Percentiles rank a stretch among this genome's conserved stretches.
Conservation (phyloP, 2,888 invertebrate species). For the Kryphioiulus occultus region DNA sequence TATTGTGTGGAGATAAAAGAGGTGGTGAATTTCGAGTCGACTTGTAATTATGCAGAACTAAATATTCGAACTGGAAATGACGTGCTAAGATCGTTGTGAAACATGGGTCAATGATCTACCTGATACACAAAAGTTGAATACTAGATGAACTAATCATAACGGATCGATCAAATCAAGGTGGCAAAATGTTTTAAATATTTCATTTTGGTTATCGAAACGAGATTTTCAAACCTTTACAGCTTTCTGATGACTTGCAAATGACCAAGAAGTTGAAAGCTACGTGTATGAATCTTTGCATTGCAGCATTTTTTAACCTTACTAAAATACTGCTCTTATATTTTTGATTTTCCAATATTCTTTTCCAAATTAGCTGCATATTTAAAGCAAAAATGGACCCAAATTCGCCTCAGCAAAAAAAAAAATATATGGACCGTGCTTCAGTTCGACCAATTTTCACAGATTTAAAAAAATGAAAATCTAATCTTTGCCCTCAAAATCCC, state of each 20-base stretch:
- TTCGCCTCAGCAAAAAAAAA: too few relatives aligned
- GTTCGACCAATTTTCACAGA: too few relatives aligned
- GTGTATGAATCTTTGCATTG: neutral
- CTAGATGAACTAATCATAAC: neutral
- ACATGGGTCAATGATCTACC: conserved; percentile 39
- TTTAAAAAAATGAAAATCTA: too few relatives aligned
- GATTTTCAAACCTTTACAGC: neutral
- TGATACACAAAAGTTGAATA: neutral
- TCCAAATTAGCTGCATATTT: too few relatives aligned
- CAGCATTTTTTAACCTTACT: too few relatives aligned
- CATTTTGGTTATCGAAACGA: neutral
- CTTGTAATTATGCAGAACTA: conserved; percentile 38
- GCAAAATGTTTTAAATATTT: neutral
- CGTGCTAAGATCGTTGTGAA: neutral
- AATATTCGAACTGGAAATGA: conserved; percentile 15
- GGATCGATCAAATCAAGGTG: neutral
- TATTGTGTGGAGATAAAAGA: conserved; percentile 35
- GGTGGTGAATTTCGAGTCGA: conserved; percentile 40
- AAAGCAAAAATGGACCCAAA: too few relatives aligned
- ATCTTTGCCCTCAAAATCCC: neutral
- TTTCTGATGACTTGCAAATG: neutral
- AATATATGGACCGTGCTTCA: too few relatives aligned
- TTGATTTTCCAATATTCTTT: too few relatives aligned
- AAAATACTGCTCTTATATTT: too few relatives aligned
- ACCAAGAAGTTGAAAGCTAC: neutral